Conservation (phyloP, 2,113 vertebrate species). For the Vicugna pacos region DNA sequence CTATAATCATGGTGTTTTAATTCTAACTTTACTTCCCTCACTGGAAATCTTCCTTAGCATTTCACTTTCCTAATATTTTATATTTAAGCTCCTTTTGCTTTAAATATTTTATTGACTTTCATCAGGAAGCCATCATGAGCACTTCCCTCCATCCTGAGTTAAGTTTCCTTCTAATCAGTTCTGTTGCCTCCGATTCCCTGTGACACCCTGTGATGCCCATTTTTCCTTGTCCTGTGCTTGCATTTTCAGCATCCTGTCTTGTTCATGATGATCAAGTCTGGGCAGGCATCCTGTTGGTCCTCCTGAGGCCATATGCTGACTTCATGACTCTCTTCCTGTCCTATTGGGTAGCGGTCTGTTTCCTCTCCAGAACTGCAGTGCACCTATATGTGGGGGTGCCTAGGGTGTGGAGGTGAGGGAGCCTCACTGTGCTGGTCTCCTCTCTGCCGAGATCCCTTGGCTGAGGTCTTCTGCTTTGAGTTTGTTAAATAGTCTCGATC, state of each 20-base stretch:
- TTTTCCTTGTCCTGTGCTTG: not conserved
- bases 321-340: not conserved
- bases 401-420: too few relatives aligned
- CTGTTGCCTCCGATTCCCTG: not conserved
- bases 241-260: not conserved
- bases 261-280: not conserved
- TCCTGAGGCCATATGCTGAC: not conserved
- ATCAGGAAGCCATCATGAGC: not conserved
- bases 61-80: not conserved
- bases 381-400: too few relatives aligned
- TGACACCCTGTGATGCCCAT: not conserved
- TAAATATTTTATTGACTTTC: not conserved
- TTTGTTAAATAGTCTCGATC: not conserved
- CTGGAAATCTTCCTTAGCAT: not conserved
- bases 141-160: not conserved
- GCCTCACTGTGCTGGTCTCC: accelerated
- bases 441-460: not conserved
- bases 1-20: not conserved
- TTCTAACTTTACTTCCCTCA: not conserved
- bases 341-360: not conserved
- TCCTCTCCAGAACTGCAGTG: not conserved
- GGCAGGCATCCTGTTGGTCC: not conserved
- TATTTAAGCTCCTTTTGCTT: not conserved
- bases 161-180: not conserved
- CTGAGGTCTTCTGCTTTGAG: not conserved